Conservation (phyloP, 2,797 vertebrate species). For the Esox lucius region DNA sequence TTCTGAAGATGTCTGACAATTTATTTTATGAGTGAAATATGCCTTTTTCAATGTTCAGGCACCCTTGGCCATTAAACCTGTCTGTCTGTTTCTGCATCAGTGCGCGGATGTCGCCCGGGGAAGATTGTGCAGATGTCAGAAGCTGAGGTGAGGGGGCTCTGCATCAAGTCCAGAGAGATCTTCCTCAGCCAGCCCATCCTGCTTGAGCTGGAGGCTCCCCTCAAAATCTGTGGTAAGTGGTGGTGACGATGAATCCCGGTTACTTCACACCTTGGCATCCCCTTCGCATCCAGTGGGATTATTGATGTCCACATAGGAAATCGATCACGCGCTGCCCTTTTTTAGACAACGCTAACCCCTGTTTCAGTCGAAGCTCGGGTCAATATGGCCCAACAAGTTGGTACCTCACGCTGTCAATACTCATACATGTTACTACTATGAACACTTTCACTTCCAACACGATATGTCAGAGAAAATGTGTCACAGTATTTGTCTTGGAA, state of each 20-base stretch:
- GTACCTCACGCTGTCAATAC: no score
- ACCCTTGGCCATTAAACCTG: background rate
- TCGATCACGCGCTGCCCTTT: no score
- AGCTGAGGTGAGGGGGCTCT: constrained; percentile 91
- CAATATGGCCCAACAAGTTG: no score
- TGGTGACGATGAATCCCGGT: constrained; percentile 71
- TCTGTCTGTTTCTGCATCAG: constrained; percentile 54
- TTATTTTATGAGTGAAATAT: background rate
- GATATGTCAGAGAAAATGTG: no score
- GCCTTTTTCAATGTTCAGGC: background rate
- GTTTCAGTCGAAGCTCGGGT: no score
- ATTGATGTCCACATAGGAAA: background rate
- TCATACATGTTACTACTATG: no score
- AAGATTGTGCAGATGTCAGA: constrained; percentile 95
- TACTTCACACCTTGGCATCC: constrained; percentile 50
- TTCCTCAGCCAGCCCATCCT: constrained; percentile 96
- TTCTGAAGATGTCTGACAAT: background rate
- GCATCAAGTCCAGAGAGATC: constrained; percentile 94
- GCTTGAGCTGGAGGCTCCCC: constrained; percentile 89
- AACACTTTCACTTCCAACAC: no score
- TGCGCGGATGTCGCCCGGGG: constrained; percentile 93
- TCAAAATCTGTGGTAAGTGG: constrained; percentile 91
- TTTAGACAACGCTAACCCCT: no score
- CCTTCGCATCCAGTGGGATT: background rate
- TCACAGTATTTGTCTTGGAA: no score